Percentiles rank a stretch among this genome's conserved stretches.
Conservation (phyloP, 2,888 invertebrate species). For the Plutella xylostella region DNA sequence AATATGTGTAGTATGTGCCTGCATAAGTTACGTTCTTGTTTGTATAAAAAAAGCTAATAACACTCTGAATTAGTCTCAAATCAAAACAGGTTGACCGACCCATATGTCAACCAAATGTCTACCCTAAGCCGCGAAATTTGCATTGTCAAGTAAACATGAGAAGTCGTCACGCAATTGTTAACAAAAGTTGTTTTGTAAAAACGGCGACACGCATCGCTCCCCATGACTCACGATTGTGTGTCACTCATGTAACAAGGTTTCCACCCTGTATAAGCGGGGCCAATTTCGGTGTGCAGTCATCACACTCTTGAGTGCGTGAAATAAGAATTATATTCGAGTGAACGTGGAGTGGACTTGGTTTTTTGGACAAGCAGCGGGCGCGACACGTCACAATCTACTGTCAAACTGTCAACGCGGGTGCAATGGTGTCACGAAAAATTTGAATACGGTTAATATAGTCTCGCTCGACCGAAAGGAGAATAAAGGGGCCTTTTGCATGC, state of each 20-base stretch:
- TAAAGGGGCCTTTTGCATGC: too few relatives aligned
- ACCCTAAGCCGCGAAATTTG: conserved; percentile 26
- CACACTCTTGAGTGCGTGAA: too few relatives aligned
- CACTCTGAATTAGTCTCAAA: background rate
- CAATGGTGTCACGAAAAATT: conserved; percentile 47
- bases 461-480: too few relatives aligned
- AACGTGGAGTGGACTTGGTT: too few relatives aligned
- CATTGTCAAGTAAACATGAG: conserved; percentile 41
- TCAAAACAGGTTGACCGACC: background rate
- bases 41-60: too few relatives aligned
- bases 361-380: conserved; percentile 30
- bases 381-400: conserved; percentile 36
- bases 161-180: conserved; percentile 32
- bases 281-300: background rate
- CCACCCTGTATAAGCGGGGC: background rate
- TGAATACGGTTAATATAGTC: conserved; percentile 52
- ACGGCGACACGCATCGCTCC: conserved; percentile 31
- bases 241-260: conserved; percentile 11
- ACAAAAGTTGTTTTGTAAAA: conserved; percentile 22
- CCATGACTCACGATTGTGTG: conserved; percentile 31
- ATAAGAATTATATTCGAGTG: background rate
- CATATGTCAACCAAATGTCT: conserved; percentile 9
- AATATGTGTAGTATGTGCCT: too few relatives aligned
- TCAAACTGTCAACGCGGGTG: conserved; percentile 38
- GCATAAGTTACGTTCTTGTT: too few relatives aligned